These are phyloP conservation scores for Euura saliciscinereae DNA, from an alignment of 1,140 invertebrate species.

Conservation along the genomic window DNA sequence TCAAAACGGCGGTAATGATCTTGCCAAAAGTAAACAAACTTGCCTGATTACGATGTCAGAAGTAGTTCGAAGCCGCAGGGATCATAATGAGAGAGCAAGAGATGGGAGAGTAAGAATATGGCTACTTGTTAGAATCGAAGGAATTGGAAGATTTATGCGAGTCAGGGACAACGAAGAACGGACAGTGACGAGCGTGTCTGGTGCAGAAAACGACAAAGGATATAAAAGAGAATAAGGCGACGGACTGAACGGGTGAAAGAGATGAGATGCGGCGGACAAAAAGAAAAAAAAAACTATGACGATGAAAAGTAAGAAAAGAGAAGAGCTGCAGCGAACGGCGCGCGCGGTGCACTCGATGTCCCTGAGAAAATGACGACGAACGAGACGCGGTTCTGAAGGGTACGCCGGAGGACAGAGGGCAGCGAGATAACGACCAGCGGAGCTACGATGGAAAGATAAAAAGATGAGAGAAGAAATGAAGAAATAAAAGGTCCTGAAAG, in stretches of 20 bases:
- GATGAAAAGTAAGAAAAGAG: neutral
- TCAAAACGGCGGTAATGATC: too few species aligned
- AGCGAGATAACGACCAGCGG: conserved; percentile 25
- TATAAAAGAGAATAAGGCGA: neutral
- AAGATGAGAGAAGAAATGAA: conserved; percentile 2
- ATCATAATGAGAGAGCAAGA: neutral
- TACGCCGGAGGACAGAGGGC: conserved; percentile 13
- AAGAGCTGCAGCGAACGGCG: neutral
- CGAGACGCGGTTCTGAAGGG: neutral
- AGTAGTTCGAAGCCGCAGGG: too few species aligned
- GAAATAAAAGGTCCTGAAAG: neutral
- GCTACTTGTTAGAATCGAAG: conserved; percentile 1
- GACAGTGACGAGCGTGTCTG: neutral
- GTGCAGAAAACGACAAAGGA: neutral
- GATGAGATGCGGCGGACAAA: neutral
- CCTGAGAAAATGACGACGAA: conserved; percentile 1
- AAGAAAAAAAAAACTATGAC: neutral
- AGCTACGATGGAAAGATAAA: conserved; percentile 18
- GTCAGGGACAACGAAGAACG: neutral
- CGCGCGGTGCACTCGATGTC: neutral
- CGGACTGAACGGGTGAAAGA: neutral
- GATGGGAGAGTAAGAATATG: neutral
- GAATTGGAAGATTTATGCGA: neutral
- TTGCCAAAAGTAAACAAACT: too few species aligned
- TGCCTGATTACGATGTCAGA: too few species aligned